Conservation (phyloP, 2,888 invertebrate genomes). For the Leptopterna dolabrata region DNA sequence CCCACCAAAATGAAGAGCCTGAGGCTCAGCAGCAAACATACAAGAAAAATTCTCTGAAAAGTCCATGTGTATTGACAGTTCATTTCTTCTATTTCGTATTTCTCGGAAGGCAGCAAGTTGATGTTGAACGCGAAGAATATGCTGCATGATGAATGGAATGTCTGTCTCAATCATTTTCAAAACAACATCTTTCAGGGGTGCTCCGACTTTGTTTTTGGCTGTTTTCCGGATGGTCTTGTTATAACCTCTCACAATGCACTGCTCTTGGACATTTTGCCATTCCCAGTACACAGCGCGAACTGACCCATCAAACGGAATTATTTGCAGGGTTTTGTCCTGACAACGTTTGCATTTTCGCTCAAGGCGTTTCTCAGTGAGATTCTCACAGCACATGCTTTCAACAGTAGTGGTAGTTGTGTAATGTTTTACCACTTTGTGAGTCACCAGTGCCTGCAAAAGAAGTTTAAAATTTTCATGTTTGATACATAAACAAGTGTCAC, state of each 20-base stretch:
- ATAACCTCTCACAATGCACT: neutral
- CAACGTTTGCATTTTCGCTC: neutral
- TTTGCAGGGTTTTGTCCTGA: neutral
- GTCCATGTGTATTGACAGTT: neutral
- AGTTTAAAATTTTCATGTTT: no score
- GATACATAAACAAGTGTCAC: constrained; percentile 18
- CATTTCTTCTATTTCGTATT: neutral
- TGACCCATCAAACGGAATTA: neutral
- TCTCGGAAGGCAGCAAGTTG: neutral
- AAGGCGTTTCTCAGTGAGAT: no score
- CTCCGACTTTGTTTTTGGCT: neutral
- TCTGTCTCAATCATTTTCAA: neutral
- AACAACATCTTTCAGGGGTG: neutral
- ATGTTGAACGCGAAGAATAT: neutral
- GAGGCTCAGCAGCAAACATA: neutral
- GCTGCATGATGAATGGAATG: neutral
- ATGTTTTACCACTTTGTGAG: neutral
- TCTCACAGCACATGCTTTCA: neutral
- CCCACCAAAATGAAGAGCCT: neutral
- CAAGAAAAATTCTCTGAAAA: neutral
- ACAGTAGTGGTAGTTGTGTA: neutral
- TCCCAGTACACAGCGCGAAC: neutral
- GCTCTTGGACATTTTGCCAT: neutral
- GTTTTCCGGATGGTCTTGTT: no score
- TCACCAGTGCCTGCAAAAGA: no score